These are phyloP conservation scores for Amphipoea lucens DNA, from an alignment of 2,888 invertebrate species.

Conservation along the genomic window DNA sequence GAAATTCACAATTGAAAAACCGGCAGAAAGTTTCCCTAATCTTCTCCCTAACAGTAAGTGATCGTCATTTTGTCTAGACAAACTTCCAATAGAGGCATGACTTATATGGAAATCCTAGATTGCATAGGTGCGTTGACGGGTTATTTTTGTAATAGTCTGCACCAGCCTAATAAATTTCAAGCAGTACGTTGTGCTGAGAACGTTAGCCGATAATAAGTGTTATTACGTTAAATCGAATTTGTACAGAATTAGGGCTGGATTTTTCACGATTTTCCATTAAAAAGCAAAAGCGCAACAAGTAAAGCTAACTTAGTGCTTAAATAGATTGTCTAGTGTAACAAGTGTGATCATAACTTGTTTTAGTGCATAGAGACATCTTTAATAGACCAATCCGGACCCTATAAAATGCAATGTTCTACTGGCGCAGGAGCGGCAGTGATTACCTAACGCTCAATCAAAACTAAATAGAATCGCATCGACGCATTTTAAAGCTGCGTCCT, in stretches of 20 bases:
- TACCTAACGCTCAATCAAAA: constrained; percentile 44
- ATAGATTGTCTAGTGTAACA: not conserved
- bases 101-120: not conserved
- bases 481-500: constrained; percentile 14
- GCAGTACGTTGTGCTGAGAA: not conserved
- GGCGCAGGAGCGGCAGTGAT: constrained; percentile 18
- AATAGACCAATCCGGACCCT: not conserved
- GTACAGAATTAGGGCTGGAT: not conserved
- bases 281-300: not conserved
- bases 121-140: not conserved
- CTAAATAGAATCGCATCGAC: constrained; percentile 49
- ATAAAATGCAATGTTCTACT: not conserved
- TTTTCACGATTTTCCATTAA: not conserved
- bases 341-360: not conserved
- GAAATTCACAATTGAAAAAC: not conserved
- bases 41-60: not conserved
- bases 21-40: not conserved
- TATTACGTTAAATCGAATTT: not conserved
- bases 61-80: not conserved
- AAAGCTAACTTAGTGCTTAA: not conserved
- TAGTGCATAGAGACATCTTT: not conserved
- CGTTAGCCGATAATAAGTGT: not conserved
- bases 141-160: not conserved
- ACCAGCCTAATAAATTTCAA: not conserved
- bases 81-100: not conserved